phyloP scores from a whole-genome alignment of 2,888 invertebrate species.

The Himalopsyche kuldschensis region DNA sequence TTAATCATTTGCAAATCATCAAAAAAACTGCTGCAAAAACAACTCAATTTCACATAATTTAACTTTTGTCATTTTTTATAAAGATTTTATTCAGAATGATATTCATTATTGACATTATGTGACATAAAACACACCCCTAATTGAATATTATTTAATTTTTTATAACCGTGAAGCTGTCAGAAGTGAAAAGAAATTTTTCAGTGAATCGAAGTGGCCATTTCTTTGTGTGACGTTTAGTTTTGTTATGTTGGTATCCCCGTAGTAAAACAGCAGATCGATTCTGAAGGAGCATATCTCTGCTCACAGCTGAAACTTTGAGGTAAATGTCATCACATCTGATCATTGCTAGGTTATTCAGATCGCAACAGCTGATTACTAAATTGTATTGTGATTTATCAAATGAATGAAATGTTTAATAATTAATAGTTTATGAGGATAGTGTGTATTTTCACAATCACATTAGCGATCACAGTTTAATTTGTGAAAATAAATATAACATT shows the following conservation, averaged over 20 bases:
- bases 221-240: constrained; percentile 24
- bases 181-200: not conserved
- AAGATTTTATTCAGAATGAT: not conserved
- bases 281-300: constrained; percentile 11
- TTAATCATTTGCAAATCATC: not conserved
- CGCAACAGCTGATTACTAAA: not conserved
- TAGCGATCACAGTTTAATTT: too few relatives aligned
- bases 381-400: not conserved
- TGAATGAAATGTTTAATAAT: too few relatives aligned
- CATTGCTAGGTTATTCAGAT: not conserved
- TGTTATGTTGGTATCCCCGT: constrained; percentile 19
- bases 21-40: not conserved
- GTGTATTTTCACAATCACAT: too few relatives aligned
- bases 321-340: not conserved
- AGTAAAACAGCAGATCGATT: constrained; percentile 16
- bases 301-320: constrained; percentile 15
- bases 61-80: constrained; percentile 8
- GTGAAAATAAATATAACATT: too few relatives aligned
- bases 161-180: not conserved
- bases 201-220: not conserved
- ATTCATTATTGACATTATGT: not conserved
- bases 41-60: not conserved
- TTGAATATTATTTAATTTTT: not conserved
- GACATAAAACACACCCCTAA: not conserved
- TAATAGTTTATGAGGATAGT: too few relatives aligned